These are phyloP conservation scores for Turdus rufiventris DNA, from an alignment of 2,113 vertebrate species.

Conservation along the genomic window DNA sequence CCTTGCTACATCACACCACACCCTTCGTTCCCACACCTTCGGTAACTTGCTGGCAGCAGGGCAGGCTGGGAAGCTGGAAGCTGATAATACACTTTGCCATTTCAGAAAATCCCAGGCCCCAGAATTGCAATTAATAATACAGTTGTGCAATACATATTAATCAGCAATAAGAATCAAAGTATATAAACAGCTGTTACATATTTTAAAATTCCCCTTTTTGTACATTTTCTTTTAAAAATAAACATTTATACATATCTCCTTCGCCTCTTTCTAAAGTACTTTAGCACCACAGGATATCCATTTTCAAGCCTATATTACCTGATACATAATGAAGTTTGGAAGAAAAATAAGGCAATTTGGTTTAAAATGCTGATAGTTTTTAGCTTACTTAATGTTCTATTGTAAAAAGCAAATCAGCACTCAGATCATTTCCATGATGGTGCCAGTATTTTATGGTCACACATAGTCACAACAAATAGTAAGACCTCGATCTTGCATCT, in stretches of 20 bases:
- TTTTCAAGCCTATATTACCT: constrained; percentile 91
- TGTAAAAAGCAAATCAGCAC: constrained; percentile 78
- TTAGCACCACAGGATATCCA: constrained; percentile 95
- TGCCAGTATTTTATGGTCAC: constrained; percentile 67
- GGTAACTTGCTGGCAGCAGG: constrained; percentile 24
- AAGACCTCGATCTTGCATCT: constrained; percentile 65
- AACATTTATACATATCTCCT: constrained; percentile 84
- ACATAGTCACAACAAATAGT: constrained; percentile 61
- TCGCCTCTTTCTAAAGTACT: constrained; percentile 80
- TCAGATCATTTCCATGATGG: constrained; percentile 63
- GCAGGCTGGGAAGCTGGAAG: constrained; percentile 57
- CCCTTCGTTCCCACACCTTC: constrained; percentile 40
- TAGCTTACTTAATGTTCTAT: constrained; percentile 81
- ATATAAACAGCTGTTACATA: constrained; percentile 85
- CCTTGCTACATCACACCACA: background rate
- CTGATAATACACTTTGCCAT: background rate
- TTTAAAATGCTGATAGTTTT: constrained; percentile 85
- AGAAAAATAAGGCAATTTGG: constrained; percentile 91
- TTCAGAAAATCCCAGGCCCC: constrained; percentile 66
- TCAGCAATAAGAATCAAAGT: constrained; percentile 88
- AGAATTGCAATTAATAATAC: constrained; percentile 67
- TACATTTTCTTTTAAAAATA: constrained; percentile 85
- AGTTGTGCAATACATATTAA: constrained; percentile 85
- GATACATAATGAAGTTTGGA: constrained; percentile 88
- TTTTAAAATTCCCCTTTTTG: constrained; percentile 84